Base-by-base conservation (phyloP, 23 tunicate species). In the Diplosoma virens region DNA sequence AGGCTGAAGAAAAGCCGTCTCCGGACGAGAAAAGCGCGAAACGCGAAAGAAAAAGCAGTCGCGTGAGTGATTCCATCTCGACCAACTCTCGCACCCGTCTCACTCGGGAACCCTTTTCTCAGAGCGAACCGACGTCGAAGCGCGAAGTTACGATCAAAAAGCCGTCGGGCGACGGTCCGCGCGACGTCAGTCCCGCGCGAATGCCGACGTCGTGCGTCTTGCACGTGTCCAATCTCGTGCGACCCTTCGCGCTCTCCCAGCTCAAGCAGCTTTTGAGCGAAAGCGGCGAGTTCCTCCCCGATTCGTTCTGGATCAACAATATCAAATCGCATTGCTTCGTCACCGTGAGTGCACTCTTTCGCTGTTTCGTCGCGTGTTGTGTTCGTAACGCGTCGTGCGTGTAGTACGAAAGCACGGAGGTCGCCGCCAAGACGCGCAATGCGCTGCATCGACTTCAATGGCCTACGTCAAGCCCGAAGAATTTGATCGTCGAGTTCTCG, bases 391-490 rank as follows among this genome's bases (percentile, higher is more conserved):
- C n/a, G n/a, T n/a, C n/a, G n/a, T n/a, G n/a, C n/a, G n/a, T 67
- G 17, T 20, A 94, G 99, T 94, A 94, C 60, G 89, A 83, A 58
- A 67, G 46, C 25, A 48, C 66, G 37, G 87, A 83, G n/a, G 74
- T 78, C 3, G 99, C 99, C 3, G 52, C 45, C 16, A 47, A 36
- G 35, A 84, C 95, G 32, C 48, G 92, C 14, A 88, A 79, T 23
- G 66, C 74, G 59, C 75, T 94, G 48, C 92, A 94, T 56, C 67
- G 85, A 9, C 73, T 87, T 21, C 86, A 74, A 26, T 94, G 99
- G 99, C 99, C 99, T 0, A 53, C 77, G 2, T 94, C 99, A 18
- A 94, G 92, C 47, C 99, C 99, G 11, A 94, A 94, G 48, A 73
- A 33, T 28, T 55, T 94, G 20, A 20, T 45, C 16, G 99, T 94